Conservation (phyloP, 2,888 invertebrate species). For the Itoplectis maculator region DNA sequence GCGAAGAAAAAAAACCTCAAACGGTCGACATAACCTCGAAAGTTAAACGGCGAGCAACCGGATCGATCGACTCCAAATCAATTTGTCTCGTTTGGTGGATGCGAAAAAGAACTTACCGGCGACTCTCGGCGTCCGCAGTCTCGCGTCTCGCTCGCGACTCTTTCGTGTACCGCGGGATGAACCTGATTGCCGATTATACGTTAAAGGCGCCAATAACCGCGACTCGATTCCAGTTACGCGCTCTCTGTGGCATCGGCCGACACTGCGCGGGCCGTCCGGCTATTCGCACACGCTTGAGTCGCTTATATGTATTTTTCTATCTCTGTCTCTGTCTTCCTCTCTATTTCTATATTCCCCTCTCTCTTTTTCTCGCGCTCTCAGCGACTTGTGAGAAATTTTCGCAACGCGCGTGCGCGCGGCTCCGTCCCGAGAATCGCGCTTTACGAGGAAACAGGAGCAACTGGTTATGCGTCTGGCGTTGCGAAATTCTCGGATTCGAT, state of each 20-base stretch:
- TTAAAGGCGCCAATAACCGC: constrained; percentile 6
- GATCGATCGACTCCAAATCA: constrained; percentile 21
- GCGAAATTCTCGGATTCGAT: neutral
- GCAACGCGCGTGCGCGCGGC: constrained; percentile 39
- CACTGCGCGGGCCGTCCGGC: constrained; percentile 26
- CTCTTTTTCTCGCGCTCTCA: neutral
- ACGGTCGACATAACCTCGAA: constrained; percentile 49
- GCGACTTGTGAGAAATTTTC: neutral
- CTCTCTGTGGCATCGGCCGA: constrained; percentile 6
- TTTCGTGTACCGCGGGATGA: neutral
- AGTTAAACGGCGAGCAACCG: neutral
- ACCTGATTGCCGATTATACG: constrained; percentile 7
- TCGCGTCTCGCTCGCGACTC: neutral
- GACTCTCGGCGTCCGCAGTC: neutral
- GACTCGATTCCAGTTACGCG: neutral
- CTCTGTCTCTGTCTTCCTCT: too few species aligned
- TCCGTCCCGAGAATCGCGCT: neutral
- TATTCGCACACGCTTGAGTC: constrained; percentile 30
- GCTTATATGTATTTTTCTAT: too few species aligned
- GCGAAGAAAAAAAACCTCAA: constrained; percentile 32
- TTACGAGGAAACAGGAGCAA: constrained; percentile 18
- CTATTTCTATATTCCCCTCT: too few species aligned
- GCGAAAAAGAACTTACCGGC: constrained; percentile 30
- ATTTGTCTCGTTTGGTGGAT: neutral
- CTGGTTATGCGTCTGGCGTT: constrained; percentile 16